phyloP scores from a whole-genome alignment of 2,113 vertebrate species.

The Periophthalmus modestus region DNA sequence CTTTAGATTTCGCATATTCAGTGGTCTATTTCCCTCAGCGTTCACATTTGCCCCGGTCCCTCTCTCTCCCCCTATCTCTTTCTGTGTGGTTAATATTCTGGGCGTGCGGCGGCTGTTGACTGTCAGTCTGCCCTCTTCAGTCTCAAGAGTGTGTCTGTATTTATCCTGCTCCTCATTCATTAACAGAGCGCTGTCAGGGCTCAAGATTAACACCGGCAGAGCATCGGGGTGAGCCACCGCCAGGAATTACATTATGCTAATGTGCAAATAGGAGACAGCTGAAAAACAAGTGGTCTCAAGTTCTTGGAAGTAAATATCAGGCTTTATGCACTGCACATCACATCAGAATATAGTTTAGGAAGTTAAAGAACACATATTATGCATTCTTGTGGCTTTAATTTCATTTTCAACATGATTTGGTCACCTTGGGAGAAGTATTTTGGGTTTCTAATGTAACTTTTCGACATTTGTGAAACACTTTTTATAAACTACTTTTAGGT shows the following conservation, averaged over 20 bases:
- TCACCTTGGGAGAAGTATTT: too few relatives aligned
- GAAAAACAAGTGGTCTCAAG: conserved; percentile 6
- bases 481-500: too few relatives aligned
- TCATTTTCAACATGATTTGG: too few relatives aligned
- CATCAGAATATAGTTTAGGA: too few relatives aligned
- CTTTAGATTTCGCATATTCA: background rate
- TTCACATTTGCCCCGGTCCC: background rate
- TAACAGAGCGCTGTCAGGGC: conserved; percentile 25
- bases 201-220: conserved; percentile 22
- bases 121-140: conserved; percentile 28
- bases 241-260: conserved; percentile 11
- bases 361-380: too few relatives aligned
- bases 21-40: background rate
- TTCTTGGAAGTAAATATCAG: background rate
- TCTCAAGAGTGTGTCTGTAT: conserved; percentile 26
- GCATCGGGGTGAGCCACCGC: background rate
- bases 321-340: background rate
- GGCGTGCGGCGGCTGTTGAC: background rate
- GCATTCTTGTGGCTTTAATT: too few relatives aligned
- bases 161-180: conserved; percentile 30
- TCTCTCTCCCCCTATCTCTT: background rate
- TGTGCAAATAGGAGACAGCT: conserved; percentile 6
- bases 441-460: too few relatives aligned
- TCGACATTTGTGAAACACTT: too few relatives aligned
- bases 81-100: background rate